Evolutionary conservation across 1,140 invertebrate species (phyloP).

Genomic region (Lordiphosa stackelbergi): DNA sequence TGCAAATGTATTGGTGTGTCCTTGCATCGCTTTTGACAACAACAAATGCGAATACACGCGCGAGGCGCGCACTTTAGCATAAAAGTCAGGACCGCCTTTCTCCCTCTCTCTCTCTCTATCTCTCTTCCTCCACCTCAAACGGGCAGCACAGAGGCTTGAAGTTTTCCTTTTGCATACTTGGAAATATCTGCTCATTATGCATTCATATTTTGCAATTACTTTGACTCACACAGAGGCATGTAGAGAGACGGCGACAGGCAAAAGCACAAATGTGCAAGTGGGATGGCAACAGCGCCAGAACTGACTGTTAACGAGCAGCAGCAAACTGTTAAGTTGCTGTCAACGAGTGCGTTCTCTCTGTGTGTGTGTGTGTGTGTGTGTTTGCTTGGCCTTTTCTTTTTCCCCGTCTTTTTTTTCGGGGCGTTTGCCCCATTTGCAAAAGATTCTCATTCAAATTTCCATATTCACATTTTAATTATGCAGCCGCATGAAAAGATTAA

Average conservation of each 20-base stretch:
- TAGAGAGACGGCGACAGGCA: constrained; percentile 25
- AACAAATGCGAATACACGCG: constrained; percentile 67
- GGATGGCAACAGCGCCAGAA: constrained; percentile 27
- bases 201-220: constrained; percentile 74
- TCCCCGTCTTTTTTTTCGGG: constrained; percentile 31
- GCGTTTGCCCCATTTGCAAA: constrained; percentile 57
- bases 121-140: constrained; percentile 4
- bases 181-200: constrained; percentile 73
- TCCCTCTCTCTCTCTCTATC: constrained; percentile 1
- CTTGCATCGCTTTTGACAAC: constrained; percentile 50
- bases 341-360: constrained; percentile 23
- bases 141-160: constrained; percentile 33
- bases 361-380: constrained; percentile 27
- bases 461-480: constrained; percentile 75
- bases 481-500: constrained; percentile 71
- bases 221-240: constrained; percentile 15
- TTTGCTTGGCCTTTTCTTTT: constrained; percentile 30
- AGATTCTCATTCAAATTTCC: constrained; percentile 59
- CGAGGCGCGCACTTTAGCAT: constrained; percentile 66
- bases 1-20: constrained; percentile 32
- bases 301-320: constrained; percentile 40
- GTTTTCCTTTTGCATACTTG: constrained; percentile 53
- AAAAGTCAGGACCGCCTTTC: constrained; percentile 46
- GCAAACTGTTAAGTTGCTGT: constrained; percentile 58
- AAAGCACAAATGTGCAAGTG: constrained; percentile 48